Base-by-base conservation (phyloP, 2,888 invertebrate species). In the Latheticus oryzae region DNA sequence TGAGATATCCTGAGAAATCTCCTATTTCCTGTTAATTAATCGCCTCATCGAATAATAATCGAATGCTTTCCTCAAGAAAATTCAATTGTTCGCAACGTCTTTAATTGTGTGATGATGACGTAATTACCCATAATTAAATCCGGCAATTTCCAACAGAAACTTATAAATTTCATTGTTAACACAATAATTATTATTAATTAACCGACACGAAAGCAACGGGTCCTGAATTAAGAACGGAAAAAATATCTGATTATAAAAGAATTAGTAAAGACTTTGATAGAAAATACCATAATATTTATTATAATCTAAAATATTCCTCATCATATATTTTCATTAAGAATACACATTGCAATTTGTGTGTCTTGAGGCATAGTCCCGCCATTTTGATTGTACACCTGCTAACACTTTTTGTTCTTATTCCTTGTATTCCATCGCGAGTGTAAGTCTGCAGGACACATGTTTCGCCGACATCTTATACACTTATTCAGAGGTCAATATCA, bases 351-450 rank as follows among this genome's bases (percentile, higher is more conserved):
- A 33, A 32, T 32, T 33, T 30, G 32, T 47, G 47, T 24, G 50
- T 51, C 63, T 62, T 21, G 58, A 50, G 64, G 60, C 61, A 43
- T 32, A 60, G 55, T 59, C 58, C 68, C 66, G 73, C 71, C 73
- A 71, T 74, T 74, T 73, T 68, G 63, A 71, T 7, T 71, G 51
- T 72, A 70, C 75, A 75, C 75, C 75, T 75, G 75, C 74, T 67
- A 70, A 63, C 62, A 71, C 68, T 66, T 71, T 73, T 73, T 73
- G 70, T 64, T 73, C 71, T 72, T 71, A 65, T 71, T 71, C 66
- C 35, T 17, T 17, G 60, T 62, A 3, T 26, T 28, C 32, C 16
- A 21, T 8, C 32, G 23, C 15, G 58, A 66, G 65, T n/a, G n/a
- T n/a, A n/a, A n/a, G 66, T 68, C 70, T 73, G 72, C 70, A 69